Conservation (phyloP, 1,140 invertebrate genomes). For the Calycopis cecrops region DNA sequence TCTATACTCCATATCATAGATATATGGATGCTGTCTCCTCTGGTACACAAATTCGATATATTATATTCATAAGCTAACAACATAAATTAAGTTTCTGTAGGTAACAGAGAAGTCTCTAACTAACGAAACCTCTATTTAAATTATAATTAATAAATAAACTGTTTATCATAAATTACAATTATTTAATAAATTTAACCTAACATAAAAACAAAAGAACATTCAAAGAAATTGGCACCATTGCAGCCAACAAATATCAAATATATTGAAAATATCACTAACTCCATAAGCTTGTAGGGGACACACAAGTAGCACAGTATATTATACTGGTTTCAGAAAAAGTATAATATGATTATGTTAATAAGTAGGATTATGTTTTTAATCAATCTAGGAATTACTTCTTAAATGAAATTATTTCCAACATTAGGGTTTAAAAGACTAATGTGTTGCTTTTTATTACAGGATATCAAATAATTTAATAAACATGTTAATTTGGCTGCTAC, state of each 20-base stretch:
- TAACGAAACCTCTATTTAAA: background rate
- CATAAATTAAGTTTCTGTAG: conserved; percentile 1
- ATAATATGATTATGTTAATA: too few relatives aligned
- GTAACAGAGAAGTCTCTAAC: conserved; percentile 4
- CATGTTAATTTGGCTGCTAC: too few relatives aligned
- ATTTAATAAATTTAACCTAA: conserved; percentile 2
- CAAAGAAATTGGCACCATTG: background rate
- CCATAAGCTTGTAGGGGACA: background rate
- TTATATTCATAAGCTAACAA: background rate
- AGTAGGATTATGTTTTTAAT: too few relatives aligned
- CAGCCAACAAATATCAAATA: background rate
- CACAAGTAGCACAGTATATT: too few relatives aligned
- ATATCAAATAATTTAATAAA: too few relatives aligned
- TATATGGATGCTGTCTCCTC: background rate
- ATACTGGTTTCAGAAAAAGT: too few relatives aligned
- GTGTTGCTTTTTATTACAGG: too few relatives aligned
- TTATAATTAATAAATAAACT: conserved; percentile 1
- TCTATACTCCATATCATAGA: background rate
- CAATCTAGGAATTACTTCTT: too few relatives aligned
- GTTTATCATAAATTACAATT: background rate
- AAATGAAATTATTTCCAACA: too few relatives aligned
- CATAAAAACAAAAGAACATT: conserved; percentile 1
- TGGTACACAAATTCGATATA: background rate
- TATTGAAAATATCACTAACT: conserved; percentile 5
- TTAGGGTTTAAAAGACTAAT: too few relatives aligned